Conservation (phyloP, 2,888 invertebrate species). For the Machimus rusticus region DNA sequence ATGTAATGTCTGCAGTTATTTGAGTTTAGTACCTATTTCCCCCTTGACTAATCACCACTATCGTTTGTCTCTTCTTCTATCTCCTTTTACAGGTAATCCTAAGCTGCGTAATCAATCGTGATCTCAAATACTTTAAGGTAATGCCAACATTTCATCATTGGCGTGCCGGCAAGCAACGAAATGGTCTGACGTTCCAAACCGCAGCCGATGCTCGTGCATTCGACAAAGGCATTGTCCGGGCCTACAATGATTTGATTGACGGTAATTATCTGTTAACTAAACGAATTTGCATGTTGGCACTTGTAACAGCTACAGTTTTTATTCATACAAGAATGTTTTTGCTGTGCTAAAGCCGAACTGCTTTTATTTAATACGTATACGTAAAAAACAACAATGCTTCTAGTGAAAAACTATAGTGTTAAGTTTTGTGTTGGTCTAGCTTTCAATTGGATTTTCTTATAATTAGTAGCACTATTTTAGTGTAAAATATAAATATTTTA, state of each 20-base stretch:
- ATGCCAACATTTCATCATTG: slow-evolving; percentile 99
- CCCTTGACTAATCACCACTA: slow-evolving; percentile 18
- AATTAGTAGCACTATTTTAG: background rate
- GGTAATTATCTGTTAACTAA: slow-evolving; percentile 69
- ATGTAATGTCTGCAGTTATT: slow-evolving; percentile 69
- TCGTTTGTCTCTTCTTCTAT: slow-evolving; percentile 15
- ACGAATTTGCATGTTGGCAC: background rate
- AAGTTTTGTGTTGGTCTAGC: background rate
- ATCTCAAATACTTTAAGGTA: slow-evolving; percentile 96
- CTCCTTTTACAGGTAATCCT: slow-evolving; percentile 77
- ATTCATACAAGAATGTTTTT: background rate
- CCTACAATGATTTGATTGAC: slow-evolving; percentile 88
- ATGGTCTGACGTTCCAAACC: slow-evolving; percentile 95
- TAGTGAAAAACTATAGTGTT: background rate
- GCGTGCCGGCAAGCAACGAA: slow-evolving; percentile 94
- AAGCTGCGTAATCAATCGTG: slow-evolving; percentile 93
- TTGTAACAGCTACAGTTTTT: background rate
- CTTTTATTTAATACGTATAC: background rate
- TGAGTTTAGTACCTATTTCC: background rate
- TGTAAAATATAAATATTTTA: too few relatives aligned
- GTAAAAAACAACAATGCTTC: background rate
- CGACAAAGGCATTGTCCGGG: slow-evolving; percentile 88
- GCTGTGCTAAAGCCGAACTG: background rate
- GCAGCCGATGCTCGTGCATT: slow-evolving; percentile 94
- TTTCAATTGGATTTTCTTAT: background rate